Conservation (phyloP, 2,797 vertebrate species). For the Mionectes olivaceus region DNA sequence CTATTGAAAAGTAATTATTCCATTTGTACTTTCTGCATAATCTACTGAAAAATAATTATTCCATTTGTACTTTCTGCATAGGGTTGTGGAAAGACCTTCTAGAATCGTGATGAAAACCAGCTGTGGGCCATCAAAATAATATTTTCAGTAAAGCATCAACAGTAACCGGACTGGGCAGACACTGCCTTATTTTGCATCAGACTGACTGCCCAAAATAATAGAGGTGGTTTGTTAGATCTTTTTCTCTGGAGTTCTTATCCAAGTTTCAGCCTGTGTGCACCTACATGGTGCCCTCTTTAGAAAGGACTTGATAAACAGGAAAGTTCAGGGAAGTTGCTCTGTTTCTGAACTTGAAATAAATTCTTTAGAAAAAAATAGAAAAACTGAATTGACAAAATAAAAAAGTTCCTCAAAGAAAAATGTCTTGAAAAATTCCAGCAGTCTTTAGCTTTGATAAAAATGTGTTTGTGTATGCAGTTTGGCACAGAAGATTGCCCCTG, state of each 20-base stretch:
- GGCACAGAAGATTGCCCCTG: neutral
- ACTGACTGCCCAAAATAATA: slow-evolving; percentile 28
- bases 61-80: slow-evolving; percentile 15
- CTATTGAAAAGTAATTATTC: slow-evolving; percentile 21
- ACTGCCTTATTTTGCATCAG: slow-evolving; percentile 4
- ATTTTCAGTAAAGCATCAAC: neutral
- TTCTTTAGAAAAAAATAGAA: neutral
- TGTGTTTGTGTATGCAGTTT: neutral
- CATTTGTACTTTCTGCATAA: too few species aligned
- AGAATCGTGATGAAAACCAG: slow-evolving; percentile 43
- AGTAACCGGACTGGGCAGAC: neutral
- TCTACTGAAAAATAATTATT: neutral
- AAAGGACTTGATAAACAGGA: neutral
- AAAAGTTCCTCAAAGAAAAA: neutral
- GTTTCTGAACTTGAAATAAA: neutral
- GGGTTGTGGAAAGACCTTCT: slow-evolving; percentile 47
- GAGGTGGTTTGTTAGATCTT: slow-evolving; percentile 6
- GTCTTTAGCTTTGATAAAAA: neutral
- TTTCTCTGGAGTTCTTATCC: neutral
- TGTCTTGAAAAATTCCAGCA: neutral
- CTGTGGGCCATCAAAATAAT: slow-evolving; percentile 30
- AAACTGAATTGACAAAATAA: neutral
- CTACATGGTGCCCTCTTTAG: neutral
- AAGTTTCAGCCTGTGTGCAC: neutral
- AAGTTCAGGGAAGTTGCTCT: neutral